phyloP scores from a whole-genome alignment of 2,113 vertebrate species.

The Hippopotamus amphibius region DNA sequence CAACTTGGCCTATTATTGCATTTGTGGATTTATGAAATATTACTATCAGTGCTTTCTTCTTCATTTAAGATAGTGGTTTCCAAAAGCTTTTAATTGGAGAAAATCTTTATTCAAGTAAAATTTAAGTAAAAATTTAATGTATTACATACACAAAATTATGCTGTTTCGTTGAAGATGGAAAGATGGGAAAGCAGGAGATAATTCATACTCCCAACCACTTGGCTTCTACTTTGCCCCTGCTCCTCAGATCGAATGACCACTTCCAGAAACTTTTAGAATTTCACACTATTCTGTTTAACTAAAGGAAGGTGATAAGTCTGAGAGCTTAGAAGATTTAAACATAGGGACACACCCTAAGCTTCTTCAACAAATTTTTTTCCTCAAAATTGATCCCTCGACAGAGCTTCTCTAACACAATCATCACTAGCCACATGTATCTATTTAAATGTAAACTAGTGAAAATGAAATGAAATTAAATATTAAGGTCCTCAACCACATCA shows the following conservation, averaged over 20 bases:
- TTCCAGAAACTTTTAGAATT: neutral
- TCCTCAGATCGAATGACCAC: neutral
- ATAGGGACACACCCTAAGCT: neutral
- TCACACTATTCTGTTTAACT: neutral
- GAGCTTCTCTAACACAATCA: neutral
- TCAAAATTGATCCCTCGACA: neutral
- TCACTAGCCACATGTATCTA: neutral
- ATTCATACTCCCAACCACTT: neutral
- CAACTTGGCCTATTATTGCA: neutral
- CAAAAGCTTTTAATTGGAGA: neutral
- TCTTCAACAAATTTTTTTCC: neutral
- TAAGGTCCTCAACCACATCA: neutral
- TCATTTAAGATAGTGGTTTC: neutral
- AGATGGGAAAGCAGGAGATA: neutral
- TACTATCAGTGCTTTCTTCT: neutral
- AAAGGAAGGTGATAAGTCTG: neutral
- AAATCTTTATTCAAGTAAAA: neutral
- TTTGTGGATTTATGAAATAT: neutral
- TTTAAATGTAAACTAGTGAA: neutral
- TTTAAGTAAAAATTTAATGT: neutral
- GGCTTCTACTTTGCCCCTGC: neutral
- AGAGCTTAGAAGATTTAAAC: neutral
- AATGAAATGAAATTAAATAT: neutral
- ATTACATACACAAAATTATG: neutral
- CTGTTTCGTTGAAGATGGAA: neutral